phyloP scores from a whole-genome alignment of 2,888 invertebrate species.

The Drosophila infuscata region DNA sequence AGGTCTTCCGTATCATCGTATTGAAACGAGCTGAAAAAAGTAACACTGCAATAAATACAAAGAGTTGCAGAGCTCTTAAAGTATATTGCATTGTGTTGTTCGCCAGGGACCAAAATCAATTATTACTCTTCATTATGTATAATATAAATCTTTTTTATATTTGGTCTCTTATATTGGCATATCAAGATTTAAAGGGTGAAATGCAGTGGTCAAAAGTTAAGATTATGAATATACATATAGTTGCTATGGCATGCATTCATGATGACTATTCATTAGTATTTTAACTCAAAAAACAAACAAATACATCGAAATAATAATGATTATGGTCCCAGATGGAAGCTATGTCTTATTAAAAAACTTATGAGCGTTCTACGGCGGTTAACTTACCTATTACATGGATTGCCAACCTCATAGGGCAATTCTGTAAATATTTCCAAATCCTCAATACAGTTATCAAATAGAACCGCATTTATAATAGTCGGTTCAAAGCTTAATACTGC shows the following conservation, averaged over 20 bases:
- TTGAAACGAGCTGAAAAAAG: conserved; percentile 66
- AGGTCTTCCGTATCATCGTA: conserved; percentile 77
- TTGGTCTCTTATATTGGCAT: not conserved
- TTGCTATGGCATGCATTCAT: not conserved
- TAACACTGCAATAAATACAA: conserved; percentile 55
- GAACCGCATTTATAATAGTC: conserved; percentile 76
- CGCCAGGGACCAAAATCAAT: conserved; percentile 2
- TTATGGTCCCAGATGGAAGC: not conserved
- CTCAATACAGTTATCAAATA: conserved; percentile 84
- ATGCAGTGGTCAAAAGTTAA: not conserved
- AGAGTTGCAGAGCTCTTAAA: conserved; percentile 35
- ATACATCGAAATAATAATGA: conserved; percentile 1
- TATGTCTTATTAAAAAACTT: not conserved
- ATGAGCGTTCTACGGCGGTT: not conserved
- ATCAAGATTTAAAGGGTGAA: not conserved
- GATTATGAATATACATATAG: not conserved
- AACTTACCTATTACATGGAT: conserved; percentile 84
- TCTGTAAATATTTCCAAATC: conserved; percentile 76
- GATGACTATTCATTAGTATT: not conserved
- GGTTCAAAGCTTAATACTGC: conserved; percentile 61
- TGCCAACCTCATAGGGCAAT: conserved; percentile 80
- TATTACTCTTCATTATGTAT: not conserved
- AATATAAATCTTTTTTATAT: not conserved
- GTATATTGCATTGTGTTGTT: conserved; percentile 8
- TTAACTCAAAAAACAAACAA: not conserved